These are phyloP conservation scores for Philonicus albiceps DNA, from an alignment of 2,888 invertebrate genomes.

Conservation along the genomic window DNA sequence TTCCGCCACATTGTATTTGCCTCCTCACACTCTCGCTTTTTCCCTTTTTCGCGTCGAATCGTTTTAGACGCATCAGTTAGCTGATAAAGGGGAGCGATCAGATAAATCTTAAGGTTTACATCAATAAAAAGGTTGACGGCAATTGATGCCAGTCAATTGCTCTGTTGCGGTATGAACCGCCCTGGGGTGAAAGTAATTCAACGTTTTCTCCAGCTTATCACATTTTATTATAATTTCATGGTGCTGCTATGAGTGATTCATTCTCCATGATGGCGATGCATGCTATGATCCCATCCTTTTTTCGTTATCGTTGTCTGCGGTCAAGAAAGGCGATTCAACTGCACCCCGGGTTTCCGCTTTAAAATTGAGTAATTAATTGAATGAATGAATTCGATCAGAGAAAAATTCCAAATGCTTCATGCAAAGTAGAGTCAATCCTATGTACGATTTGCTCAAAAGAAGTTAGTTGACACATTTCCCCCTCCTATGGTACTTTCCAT, in stretches of 20 bases:
- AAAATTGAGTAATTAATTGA: neutral
- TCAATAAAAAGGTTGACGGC: conserved; percentile 16
- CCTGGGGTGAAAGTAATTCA: conserved; percentile 1
- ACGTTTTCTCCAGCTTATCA: neutral
- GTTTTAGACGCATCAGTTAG: conserved; percentile 1
- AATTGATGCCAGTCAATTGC: conserved; percentile 23
- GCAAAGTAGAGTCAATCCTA: too few relatives aligned
- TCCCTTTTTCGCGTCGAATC: neutral
- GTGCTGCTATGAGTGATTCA: conserved; percentile 4
- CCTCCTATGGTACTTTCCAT: too few relatives aligned
- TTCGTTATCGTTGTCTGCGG: neutral
- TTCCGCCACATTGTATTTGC: neutral
- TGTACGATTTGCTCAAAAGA: neutral
- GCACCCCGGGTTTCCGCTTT: neutral
- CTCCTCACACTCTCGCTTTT: neutral
- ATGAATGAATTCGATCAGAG: neutral
- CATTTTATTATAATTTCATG: conserved; percentile 19
- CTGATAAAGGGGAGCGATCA: neutral
- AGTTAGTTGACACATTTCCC: neutral
- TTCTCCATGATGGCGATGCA: neutral
- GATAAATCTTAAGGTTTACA: conserved; percentile 3
- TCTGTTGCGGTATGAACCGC: neutral
- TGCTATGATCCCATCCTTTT: neutral
- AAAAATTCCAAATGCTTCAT: too few relatives aligned
- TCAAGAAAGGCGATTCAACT: conserved; percentile 7